Percentiles rank a stretch among this genome's conserved stretches.
Conservation (phyloP, 2,888 invertebrate genomes). For the Petrolisthes manimaculis region DNA sequence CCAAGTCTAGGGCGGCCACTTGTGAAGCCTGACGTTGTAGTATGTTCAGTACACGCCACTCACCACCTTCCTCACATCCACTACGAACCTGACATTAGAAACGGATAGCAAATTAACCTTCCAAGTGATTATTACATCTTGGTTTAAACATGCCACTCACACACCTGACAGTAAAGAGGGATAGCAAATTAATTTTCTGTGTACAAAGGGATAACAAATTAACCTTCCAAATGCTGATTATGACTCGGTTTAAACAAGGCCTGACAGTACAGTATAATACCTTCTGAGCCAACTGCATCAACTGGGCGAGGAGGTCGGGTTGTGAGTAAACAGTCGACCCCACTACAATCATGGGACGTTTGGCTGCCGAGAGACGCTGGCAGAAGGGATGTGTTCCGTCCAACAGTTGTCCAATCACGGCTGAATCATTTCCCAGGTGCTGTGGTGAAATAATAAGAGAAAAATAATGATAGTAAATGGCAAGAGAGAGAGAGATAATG, state of each 20-base stretch:
- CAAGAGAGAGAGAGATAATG: too few species aligned
- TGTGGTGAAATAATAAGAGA: conserved; percentile 68
- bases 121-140: too few species aligned
- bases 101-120: background rate
- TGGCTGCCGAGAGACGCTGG: conserved; percentile 80
- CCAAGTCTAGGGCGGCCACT: conserved; percentile 95
- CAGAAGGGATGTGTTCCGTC: conserved; percentile 80
- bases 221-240: too few species aligned
- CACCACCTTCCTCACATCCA: conserved; percentile 68
- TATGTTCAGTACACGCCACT: conserved; percentile 90
- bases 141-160: too few species aligned
- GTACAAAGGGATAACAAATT: too few species aligned
- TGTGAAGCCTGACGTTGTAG: conserved; percentile 90
- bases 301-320: conserved; percentile 82
- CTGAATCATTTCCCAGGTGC: conserved; percentile 87
- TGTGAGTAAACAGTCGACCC: conserved; percentile 88
- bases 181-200: too few species aligned
- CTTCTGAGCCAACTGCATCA: conserved; percentile 78
- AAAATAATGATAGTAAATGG: background rate
- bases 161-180: too few species aligned
- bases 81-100: conserved; percentile 52
- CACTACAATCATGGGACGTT: conserved; percentile 90
- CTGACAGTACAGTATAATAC: conserved; percentile 56
- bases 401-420: conserved; percentile 81
- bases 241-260: too few species aligned